These are phyloP conservation scores for Ecdyonurus torrentis DNA, from an alignment of 2,888 invertebrate genomes.

Conservation along the genomic window DNA sequence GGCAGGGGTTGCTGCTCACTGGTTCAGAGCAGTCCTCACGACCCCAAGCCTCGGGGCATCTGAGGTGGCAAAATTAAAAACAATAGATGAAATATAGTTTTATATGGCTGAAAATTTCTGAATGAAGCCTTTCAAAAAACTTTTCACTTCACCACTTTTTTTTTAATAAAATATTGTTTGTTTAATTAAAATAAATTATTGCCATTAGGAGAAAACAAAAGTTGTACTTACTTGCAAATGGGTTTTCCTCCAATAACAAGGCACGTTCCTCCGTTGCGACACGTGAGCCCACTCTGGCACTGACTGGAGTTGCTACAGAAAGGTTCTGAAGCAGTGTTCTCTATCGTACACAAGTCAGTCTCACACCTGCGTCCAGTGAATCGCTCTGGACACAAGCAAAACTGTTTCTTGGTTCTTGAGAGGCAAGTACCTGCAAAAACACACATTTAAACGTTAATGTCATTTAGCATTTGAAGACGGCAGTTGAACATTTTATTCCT, in stretches of 20 bases:
- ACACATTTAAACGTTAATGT: neutral
- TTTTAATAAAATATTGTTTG: too few relatives aligned
- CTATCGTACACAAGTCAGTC: conserved; percentile 30
- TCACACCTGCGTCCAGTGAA: conserved; percentile 34
- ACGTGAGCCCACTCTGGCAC: conserved; percentile 27
- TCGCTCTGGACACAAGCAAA: conserved; percentile 29
- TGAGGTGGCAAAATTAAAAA: conserved; percentile 13
- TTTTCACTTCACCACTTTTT: too few relatives aligned
- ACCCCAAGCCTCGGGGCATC: conserved; percentile 36
- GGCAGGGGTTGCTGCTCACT: conserved; percentile 45
- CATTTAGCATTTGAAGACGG: neutral
- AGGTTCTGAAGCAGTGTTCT: neutral
- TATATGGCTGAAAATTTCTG: neutral
- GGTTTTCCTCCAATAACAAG: conserved; percentile 27
- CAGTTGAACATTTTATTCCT: neutral
- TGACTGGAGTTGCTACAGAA: conserved; percentile 19
- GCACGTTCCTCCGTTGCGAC: conserved; percentile 38
- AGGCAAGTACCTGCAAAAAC: conserved; percentile 21
- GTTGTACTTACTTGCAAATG: conserved; percentile 27
- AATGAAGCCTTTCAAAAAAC: too few relatives aligned
- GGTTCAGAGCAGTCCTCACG: conserved; percentile 38
- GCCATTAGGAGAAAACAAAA: neutral
- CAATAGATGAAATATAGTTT: neutral
- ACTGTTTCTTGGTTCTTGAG: conserved; percentile 23
- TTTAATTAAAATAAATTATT: too few relatives aligned